Percentiles rank a stretch among this genome's conserved stretches.
Evolutionary conservation across 2,888 invertebrate genomes (phyloP).

Genomic region (Chorisops tibialis): DNA sequence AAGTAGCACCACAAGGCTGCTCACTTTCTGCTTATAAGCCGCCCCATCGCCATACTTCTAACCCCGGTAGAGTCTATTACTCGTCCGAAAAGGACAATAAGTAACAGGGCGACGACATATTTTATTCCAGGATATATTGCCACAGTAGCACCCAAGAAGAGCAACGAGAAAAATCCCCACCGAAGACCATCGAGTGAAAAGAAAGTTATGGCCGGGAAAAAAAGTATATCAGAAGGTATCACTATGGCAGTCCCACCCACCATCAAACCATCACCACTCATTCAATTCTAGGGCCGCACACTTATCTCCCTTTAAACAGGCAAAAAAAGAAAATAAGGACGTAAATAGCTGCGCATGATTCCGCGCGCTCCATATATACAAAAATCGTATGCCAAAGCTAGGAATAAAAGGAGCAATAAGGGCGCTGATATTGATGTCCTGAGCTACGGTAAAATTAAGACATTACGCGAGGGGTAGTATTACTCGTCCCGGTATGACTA

Average conservation of each 20-base stretch:
- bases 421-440: slow-evolving; percentile 35
- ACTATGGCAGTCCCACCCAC: slow-evolving; percentile 15
- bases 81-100: slow-evolving; percentile 25
- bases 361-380: background rate
- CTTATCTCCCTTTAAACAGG: slow-evolving; percentile 22
- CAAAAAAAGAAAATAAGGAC: background rate
- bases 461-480: slow-evolving; percentile 13
- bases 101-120: slow-evolving; percentile 27
- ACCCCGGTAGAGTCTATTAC: slow-evolving; percentile 9
- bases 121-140: slow-evolving; percentile 28
- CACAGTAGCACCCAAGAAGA: slow-evolving; percentile 11
- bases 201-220: background rate
- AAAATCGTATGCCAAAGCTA: slow-evolving; percentile 30
- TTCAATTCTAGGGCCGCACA: slow-evolving; percentile 25
- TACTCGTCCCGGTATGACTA: too few species aligned
- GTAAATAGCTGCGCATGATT: slow-evolving; percentile 17
- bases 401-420: slow-evolving; percentile 38
- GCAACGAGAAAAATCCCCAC: background rate
- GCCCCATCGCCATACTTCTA: slow-evolving; percentile 7
- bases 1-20: slow-evolving; percentile 26
- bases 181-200: background rate
- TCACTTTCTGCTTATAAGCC: background rate
- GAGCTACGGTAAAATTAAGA: slow-evolving; percentile 20
- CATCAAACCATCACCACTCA: slow-evolving; percentile 18
- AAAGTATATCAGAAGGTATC: background rate